Evolutionary conservation across 2,113 vertebrate species (phyloP).

Genomic region (Xenus cinereus): DNA sequence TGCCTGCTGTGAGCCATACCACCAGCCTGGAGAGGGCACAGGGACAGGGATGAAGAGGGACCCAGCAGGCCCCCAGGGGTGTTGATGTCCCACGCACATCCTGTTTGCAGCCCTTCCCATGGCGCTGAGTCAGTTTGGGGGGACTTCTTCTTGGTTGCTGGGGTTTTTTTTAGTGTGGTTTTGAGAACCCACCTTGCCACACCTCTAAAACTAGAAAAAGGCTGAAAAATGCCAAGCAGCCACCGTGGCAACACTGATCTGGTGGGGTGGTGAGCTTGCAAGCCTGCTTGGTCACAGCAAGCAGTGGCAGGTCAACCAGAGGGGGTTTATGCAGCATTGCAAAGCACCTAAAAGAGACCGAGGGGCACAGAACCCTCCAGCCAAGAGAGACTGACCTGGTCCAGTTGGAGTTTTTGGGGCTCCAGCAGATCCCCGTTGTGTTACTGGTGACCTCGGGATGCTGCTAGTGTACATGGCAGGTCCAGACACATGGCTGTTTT

Average conservation of each 20-base stretch:
- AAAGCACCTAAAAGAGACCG: neutral
- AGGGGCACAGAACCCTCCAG: neutral
- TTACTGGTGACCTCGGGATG: neutral
- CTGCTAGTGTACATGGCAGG: neutral
- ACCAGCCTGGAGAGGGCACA: neutral
- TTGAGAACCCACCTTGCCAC: neutral
- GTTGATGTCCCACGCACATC: neutral
- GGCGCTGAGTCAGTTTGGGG: neutral
- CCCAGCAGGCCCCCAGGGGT: neutral
- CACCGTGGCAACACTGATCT: rapidly evolving
- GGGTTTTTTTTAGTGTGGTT: neutral
- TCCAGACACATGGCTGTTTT: neutral
- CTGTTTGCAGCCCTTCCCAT: rapidly evolving
- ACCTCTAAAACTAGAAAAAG: neutral
- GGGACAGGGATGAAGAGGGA: neutral
- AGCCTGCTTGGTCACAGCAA: neutral
- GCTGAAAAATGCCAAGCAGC: neutral
- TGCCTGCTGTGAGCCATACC: neutral
- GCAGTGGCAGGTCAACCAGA: neutral
- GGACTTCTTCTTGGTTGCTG: neutral
- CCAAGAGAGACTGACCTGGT: neutral
- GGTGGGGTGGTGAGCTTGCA: neutral
- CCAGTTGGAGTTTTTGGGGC: neutral
- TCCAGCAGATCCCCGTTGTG: neutral
- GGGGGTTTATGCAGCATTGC: neutral